Evolutionary conservation across 2,113 vertebrate species (phyloP).

Genomic region (Cathartes aura): DNA sequence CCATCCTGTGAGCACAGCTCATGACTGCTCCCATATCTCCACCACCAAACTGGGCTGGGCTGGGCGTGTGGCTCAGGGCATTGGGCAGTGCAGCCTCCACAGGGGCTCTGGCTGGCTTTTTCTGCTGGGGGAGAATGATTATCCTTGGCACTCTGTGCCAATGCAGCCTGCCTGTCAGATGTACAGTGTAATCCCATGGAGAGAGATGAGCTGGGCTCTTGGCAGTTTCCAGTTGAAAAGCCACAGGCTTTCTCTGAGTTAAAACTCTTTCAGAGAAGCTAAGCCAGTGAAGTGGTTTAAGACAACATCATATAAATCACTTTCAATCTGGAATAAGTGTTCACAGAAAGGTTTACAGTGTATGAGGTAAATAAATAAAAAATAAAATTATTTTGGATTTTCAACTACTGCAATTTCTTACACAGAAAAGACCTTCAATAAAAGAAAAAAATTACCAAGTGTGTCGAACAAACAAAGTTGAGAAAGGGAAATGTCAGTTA

Average conservation of each 20-base stretch:
- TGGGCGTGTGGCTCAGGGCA: not conserved
- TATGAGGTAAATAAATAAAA: not conserved
- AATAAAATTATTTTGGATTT: not conserved
- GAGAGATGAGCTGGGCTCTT: too few relatives aligned
- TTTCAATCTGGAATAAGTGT: not conserved
- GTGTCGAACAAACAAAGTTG: not conserved
- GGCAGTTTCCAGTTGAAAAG: not conserved
- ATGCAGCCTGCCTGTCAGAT: not conserved
- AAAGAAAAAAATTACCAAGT: not conserved
- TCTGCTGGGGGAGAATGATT: not conserved
- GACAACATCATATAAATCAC: not conserved
- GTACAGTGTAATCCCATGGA: accelerated
- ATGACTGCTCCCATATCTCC: not conserved
- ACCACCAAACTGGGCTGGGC: too few relatives aligned
- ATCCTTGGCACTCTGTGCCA: not conserved
- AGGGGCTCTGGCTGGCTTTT: not conserved
- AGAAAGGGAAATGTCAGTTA: not conserved
- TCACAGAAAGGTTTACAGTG: not conserved
- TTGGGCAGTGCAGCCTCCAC: accelerated
- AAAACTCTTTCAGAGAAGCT: not conserved
- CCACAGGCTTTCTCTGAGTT: not conserved
- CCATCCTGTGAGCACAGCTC: not conserved
- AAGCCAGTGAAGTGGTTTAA: not conserved
- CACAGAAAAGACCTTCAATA: not conserved
- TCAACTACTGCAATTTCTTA: not conserved